Conservation (phyloP, 2,888 invertebrate genomes). For the Nesidiocoris tenuis region DNA sequence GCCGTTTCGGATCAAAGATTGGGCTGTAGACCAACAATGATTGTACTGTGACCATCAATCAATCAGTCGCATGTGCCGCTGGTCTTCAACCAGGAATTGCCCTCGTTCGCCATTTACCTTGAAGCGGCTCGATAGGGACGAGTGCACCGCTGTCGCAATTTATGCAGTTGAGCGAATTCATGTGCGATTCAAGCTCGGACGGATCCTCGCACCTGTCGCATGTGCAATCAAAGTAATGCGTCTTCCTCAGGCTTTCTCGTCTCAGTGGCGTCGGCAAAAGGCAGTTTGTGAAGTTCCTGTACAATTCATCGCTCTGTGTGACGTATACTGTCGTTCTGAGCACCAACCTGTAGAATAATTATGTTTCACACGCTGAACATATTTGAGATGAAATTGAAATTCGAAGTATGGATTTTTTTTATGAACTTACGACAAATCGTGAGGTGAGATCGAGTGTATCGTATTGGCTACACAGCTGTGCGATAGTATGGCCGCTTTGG, state of each 20-base stretch:
- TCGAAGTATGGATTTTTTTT: no score
- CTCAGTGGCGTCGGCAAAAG: slow-evolving; percentile 69
- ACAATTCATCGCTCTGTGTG: slow-evolving; percentile 64
- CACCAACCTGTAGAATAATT: slow-evolving; percentile 34
- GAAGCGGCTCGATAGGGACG: slow-evolving; percentile 50
- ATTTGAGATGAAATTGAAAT: neutral
- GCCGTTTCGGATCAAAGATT: no score
- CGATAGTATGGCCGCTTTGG: slow-evolving; percentile 71
- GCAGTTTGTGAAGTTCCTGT: slow-evolving; percentile 74
- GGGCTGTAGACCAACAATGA: no score
- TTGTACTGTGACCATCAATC: no score
- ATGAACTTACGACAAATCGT: slow-evolving; percentile 57
- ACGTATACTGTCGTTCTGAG: slow-evolving; percentile 65
- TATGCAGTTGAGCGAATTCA: slow-evolving; percentile 76
- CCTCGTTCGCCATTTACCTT: no score
- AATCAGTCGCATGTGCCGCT: no score
- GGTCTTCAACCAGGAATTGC: no score
- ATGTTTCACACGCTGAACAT: no score
- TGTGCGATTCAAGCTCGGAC: slow-evolving; percentile 75
- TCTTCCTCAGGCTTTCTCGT: slow-evolving; percentile 66
- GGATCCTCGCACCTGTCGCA: slow-evolving; percentile 76
- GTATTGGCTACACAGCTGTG: slow-evolving; percentile 83
- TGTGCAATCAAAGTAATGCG: slow-evolving; percentile 77
- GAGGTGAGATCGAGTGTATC: slow-evolving; percentile 62
- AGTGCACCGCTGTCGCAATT: slow-evolving; percentile 65